Conservation (phyloP, 1,140 invertebrate species). For the Dryas iulia region DNA sequence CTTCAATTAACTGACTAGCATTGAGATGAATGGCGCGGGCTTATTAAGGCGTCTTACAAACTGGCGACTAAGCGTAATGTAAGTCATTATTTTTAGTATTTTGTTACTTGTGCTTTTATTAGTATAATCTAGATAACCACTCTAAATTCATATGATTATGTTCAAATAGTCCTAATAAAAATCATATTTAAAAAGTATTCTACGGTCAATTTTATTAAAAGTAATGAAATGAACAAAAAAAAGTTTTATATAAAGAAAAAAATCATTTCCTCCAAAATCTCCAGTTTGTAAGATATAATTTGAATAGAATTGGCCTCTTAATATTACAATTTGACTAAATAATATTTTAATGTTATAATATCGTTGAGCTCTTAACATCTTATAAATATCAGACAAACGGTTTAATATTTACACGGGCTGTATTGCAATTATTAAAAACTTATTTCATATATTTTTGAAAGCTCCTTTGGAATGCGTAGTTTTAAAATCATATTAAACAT, state of each 20-base stretch:
- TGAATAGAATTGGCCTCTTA: slow-evolving; percentile 49
- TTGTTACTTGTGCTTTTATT: neutral
- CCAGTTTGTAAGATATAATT: slow-evolving; percentile 21
- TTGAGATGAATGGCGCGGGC: slow-evolving; percentile 35
- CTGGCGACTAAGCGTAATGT: slow-evolving; percentile 18
- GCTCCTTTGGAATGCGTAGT: slow-evolving; percentile 22
- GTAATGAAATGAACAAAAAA: too few species aligned
- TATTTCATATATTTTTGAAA: slow-evolving; percentile 29
- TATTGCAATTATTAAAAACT: slow-evolving; percentile 32
- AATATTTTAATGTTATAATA: slow-evolving; percentile 59
- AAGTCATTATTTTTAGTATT: too few species aligned
- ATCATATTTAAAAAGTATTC: too few species aligned
- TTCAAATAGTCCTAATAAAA: too few species aligned
- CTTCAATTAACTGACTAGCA: slow-evolving; percentile 54
- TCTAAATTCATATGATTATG: too few species aligned
- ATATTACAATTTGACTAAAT: slow-evolving; percentile 57
- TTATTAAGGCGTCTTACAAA: slow-evolving; percentile 12
- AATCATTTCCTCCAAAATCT: neutral
- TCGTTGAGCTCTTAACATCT: slow-evolving; percentile 73
- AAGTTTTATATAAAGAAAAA: too few species aligned
- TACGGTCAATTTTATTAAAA: too few species aligned
- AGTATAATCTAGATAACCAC: too few species aligned
- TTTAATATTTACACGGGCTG: slow-evolving; percentile 58
- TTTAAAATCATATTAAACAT: too few species aligned
- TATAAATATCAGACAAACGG: slow-evolving; percentile 67